phyloP scores from a whole-genome alignment of 1,140 invertebrate genomes.

The Dendroctonus valens region DNA sequence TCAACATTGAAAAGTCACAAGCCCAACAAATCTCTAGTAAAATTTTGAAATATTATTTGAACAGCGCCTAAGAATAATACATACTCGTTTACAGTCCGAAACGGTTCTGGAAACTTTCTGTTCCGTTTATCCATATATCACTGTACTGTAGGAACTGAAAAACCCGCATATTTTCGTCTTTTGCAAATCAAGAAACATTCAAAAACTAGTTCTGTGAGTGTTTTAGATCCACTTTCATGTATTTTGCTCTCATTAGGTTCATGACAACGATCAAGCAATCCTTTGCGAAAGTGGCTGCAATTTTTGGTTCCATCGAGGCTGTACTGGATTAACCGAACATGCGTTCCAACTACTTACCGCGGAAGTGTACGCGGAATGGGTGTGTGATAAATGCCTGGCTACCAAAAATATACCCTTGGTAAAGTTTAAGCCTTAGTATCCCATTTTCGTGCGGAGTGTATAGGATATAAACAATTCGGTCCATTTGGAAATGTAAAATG shows the following conservation, averaged over 20 bases:
- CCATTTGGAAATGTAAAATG: conserved; percentile 27
- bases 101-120: no score
- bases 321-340: conserved; percentile 89
- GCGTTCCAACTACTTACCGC: conserved; percentile 90
- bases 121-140: no score
- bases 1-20: no score
- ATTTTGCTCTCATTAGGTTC: conserved; percentile 54
- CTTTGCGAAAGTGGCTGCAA: conserved; percentile 98
- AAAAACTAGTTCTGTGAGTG: no score
- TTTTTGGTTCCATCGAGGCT: conserved; percentile 97
- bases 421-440: conserved; percentile 76
- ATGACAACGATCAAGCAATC: conserved; percentile 98
- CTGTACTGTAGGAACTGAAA: no score
- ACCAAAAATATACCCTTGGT: conserved; percentile 95
- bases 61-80: no score
- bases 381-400: conserved; percentile 94
- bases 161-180: no score
- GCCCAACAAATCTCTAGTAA: no score
- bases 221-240: not conserved
- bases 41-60: no score
- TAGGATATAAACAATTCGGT: conserved; percentile 35
- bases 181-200: no score
- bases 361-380: conserved; percentile 97
- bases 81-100: no score
- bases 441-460: conserved; percentile 33